These are phyloP conservation scores for Tapera naevia DNA, from an alignment of 2,797 vertebrate genomes.

Conservation along the genomic window DNA sequence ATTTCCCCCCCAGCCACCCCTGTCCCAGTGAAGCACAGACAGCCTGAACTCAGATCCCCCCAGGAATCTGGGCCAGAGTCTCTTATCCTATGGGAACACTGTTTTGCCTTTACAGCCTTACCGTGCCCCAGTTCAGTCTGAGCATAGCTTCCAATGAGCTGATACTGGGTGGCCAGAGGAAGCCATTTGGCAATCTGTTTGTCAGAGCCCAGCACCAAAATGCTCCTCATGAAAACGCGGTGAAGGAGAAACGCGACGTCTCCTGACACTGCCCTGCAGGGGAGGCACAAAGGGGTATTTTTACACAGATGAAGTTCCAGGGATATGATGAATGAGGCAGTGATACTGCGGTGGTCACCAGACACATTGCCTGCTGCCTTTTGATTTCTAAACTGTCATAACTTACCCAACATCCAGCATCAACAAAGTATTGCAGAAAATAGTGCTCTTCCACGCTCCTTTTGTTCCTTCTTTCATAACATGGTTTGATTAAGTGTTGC, in stretches of 20 bases:
- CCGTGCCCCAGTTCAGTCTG: conserved; percentile 83
- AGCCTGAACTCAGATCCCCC: not conserved
- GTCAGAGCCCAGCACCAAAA: conserved; percentile 74
- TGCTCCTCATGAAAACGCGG: conserved; percentile 41
- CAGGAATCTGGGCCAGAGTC: not conserved
- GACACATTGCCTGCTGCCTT: not conserved
- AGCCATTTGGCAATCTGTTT: conserved; percentile 77
- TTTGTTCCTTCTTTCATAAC: not conserved
- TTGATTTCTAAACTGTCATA: not conserved
- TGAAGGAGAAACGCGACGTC: conserved; percentile 44
- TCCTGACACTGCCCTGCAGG: conserved; percentile 61
- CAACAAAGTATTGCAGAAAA: not conserved
- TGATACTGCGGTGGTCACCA: not conserved
- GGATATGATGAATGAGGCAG: not conserved
- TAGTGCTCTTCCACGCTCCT: not conserved
- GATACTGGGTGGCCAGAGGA: conserved; percentile 48
- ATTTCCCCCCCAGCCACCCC: not conserved
- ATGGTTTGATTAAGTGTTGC: not conserved
- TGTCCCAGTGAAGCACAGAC: not conserved
- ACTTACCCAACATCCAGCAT: not conserved
- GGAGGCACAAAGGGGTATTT: not conserved
- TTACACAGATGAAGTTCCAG: not conserved
- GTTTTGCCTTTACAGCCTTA: conserved; percentile 32
- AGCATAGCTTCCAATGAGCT: conserved; percentile 72
- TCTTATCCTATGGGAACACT: not conserved